Percentiles rank a stretch among this genome's conserved stretches.
Conservation (phyloP, 1,140 invertebrate genomes). For the Listronotus oregonensis region DNA sequence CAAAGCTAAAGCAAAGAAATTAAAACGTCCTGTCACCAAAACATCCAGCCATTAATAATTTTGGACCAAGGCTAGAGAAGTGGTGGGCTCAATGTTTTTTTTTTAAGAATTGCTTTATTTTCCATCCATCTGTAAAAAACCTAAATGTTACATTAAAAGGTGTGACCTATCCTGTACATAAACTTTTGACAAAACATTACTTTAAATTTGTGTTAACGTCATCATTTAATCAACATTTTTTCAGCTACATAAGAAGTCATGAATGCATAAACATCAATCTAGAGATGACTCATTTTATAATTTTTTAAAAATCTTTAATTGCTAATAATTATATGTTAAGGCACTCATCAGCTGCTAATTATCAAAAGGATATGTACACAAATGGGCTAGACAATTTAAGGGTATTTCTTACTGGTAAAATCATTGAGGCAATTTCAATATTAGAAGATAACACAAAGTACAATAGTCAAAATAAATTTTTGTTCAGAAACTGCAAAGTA, state of each 20-base stretch:
- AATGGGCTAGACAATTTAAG: conserved; percentile 2
- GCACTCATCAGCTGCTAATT: conserved; percentile 36
- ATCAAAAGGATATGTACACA: conserved; percentile 20
- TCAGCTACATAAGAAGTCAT: no score
- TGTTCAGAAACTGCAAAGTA: no score
- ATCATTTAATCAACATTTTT: conserved; percentile 39
- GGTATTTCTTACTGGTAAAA: conserved; percentile 6
- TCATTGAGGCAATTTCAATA: not conserved
- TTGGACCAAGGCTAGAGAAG: conserved; percentile 40
- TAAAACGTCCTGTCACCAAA: conserved; percentile 42
- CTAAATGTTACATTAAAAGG: conserved; percentile 47
- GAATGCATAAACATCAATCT: no score
- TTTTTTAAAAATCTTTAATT: no score
- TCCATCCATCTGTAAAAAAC: conserved; percentile 44
- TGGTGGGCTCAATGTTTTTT: conserved; percentile 42
- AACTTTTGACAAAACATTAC: not conserved
- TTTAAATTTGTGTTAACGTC: conserved; percentile 19
- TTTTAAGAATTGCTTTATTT: conserved; percentile 25
- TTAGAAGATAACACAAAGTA: not conserved
- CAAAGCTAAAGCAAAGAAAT: conserved; percentile 27
- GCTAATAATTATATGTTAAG: conserved; percentile 24
- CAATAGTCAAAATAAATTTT: no score
- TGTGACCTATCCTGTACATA: conserved; percentile 36
- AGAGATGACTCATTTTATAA: no score
- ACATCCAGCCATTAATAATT: conserved; percentile 40